Percentiles rank a stretch among this genome's conserved stretches.
These are phyloP conservation scores for Pica pica DNA, from an alignment of 2,113 vertebrate species.

Conservation along the genomic window DNA sequence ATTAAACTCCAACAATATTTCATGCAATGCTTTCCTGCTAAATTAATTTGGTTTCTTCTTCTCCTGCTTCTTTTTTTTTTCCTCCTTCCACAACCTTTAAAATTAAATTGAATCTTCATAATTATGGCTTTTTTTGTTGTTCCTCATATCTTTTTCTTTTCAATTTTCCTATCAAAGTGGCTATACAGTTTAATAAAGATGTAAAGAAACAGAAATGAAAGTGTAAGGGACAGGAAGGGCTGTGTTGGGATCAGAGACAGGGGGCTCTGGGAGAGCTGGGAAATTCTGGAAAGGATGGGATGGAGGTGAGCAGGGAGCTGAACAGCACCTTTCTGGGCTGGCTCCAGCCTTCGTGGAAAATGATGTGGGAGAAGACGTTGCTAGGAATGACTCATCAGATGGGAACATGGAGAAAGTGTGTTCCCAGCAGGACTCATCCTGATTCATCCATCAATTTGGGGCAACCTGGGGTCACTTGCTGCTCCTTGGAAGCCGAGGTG, in stretches of 20 bases:
- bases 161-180: constrained; percentile 81
- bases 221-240: constrained; percentile 70
- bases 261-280: not conserved
- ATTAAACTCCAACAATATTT: constrained; percentile 86
- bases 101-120: constrained; percentile 83
- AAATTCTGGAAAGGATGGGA: constrained; percentile 16
- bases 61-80: constrained; percentile 76
- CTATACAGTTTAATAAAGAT: constrained; percentile 79
- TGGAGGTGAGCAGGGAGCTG: not conserved
- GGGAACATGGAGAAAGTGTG: not conserved
- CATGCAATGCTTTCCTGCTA: constrained; percentile 82
- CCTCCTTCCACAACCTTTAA: constrained; percentile 77
- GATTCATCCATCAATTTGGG: not conserved
- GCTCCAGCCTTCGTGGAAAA: not conserved
- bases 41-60: constrained; percentile 81
- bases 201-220: constrained; percentile 78
- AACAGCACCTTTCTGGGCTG: not conserved
- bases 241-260: constrained; percentile 49
- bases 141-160: constrained; percentile 77
- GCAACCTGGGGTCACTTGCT: not conserved
- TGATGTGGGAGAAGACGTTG: not conserved
- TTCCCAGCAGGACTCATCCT: not conserved
- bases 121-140: constrained; percentile 80
- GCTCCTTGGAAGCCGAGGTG: fast-evolving
- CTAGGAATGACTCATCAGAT: not conserved